Percentiles rank a stretch among this genome's conserved stretches.
Evolutionary conservation across 2,888 invertebrate species (phyloP).

Genomic region (Caenorhabditis parvicauda): DNA sequence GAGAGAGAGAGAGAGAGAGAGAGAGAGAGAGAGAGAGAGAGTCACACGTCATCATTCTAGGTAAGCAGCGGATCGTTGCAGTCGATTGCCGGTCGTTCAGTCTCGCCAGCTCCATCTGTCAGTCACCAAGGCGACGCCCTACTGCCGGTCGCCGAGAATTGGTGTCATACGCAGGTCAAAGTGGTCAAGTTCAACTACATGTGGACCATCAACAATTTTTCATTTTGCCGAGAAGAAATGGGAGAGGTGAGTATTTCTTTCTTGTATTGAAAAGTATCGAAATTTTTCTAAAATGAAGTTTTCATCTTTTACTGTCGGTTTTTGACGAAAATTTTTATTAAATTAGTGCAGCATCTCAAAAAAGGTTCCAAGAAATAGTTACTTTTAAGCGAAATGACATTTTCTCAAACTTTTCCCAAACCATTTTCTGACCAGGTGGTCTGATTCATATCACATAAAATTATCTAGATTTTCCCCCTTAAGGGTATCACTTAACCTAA

Average conservation of each 20-base stretch:
- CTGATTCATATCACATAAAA: too few relatives aligned
- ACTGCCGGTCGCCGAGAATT: conserved; percentile 92
- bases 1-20: neutral
- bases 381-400: too few relatives aligned
- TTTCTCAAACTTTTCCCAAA: too few relatives aligned
- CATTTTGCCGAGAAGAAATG: conserved; percentile 99
- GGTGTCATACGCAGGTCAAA: conserved; percentile 97
- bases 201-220: conserved; percentile 99
- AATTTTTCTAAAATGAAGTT: too few relatives aligned
- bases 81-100: conserved; percentile 8
- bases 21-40: neutral
- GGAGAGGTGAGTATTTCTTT: conserved; percentile 74
- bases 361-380: too few relatives aligned
- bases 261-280: too few relatives aligned
- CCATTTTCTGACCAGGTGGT: too few relatives aligned
- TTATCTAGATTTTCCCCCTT: too few relatives aligned
- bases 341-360: too few relatives aligned
- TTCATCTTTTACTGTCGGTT: too few relatives aligned
- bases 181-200: conserved; percentile 99
- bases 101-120: conserved; percentile 27
- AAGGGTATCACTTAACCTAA: too few relatives aligned
- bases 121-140: conserved; percentile 30
- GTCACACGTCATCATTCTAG: conserved; percentile 1
- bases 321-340: too few relatives aligned
- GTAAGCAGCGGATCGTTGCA: conserved; percentile 8